Evolutionary conservation across 2,888 invertebrate genomes (phyloP).

Genomic region (Elysia crispata): DNA sequence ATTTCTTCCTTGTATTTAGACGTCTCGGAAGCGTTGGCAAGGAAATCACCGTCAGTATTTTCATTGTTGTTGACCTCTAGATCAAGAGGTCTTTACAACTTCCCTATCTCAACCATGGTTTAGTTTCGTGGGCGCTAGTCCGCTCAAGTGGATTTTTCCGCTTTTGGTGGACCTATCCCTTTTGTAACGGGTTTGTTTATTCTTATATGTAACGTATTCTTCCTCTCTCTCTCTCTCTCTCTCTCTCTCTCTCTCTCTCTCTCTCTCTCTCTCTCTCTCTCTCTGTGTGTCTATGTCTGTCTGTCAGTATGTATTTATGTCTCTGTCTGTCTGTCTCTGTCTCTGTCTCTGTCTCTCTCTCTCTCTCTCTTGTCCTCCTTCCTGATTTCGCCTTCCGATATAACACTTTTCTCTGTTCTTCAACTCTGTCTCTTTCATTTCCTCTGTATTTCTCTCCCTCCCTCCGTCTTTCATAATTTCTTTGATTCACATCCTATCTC

Average conservation of each 20-base stretch:
- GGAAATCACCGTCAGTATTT: no score
- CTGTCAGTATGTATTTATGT: constrained; percentile 36
- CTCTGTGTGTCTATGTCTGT: constrained; percentile 44
- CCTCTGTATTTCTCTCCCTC: background rate
- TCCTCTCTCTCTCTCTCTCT: constrained; percentile 22
- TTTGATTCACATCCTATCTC: no score
- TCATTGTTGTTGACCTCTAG: no score
- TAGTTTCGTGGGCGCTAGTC: no score
- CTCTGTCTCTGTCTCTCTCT: background rate
- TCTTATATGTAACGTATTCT: constrained; percentile 2
- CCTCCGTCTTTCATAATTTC: background rate
- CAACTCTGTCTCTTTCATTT: background rate
- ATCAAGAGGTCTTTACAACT: no score
- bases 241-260: constrained; percentile 38
- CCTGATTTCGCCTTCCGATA: background rate
- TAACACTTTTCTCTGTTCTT: background rate
- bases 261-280: constrained; percentile 36
- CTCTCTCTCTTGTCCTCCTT: background rate
- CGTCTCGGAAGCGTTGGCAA: no score
- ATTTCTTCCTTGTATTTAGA: no score
- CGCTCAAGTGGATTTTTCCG: no score
- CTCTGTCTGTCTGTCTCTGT: constrained; percentile 1
- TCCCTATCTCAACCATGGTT: no score
- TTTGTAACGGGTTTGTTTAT: background rate
- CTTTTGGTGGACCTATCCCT: no score